Conservation (phyloP, 1,140 invertebrate species). For the Ptiloglossa arizonensis region DNA sequence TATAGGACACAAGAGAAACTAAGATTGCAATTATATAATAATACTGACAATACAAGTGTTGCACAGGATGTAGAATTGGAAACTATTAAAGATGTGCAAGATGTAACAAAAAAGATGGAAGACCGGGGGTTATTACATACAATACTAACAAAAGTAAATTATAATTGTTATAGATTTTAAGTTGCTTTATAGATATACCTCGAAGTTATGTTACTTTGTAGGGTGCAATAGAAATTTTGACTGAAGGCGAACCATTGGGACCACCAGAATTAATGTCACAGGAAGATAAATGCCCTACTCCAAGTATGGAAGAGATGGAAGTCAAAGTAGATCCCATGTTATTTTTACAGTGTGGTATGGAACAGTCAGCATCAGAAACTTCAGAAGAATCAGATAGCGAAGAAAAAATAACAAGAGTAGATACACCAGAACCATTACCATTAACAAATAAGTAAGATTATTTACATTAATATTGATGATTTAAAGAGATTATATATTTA, state of each 20-base stretch:
- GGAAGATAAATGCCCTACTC: slow-evolving; percentile 67
- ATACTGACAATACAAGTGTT: slow-evolving; percentile 53
- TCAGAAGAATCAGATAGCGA: slow-evolving; percentile 75
- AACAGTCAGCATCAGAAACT: slow-evolving; percentile 74
- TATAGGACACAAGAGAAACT: slow-evolving; percentile 82
- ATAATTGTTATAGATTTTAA: slow-evolving; percentile 1
- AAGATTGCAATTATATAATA: slow-evolving; percentile 73
- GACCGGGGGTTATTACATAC: slow-evolving; percentile 81
- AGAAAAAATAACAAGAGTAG: slow-evolving; percentile 60
- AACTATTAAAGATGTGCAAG: slow-evolving; percentile 65
- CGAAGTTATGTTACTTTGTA: slow-evolving; percentile 27
- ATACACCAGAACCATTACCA: slow-evolving; percentile 53
- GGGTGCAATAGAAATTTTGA: slow-evolving; percentile 71
- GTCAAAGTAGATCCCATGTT: slow-evolving; percentile 85
- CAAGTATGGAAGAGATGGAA: slow-evolving; percentile 83
- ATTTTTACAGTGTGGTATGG: slow-evolving; percentile 81
- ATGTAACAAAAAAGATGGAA: slow-evolving; percentile 71
- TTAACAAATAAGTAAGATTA: slow-evolving; percentile 68
- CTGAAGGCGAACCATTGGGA: slow-evolving; percentile 64
- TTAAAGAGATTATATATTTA: not conserved
- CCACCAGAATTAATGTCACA: slow-evolving; percentile 61
- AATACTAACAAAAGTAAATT: slow-evolving; percentile 82
- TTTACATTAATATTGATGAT: not conserved
- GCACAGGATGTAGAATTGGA: slow-evolving; percentile 61
- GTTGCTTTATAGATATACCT: slow-evolving; percentile 1